phyloP scores from a whole-genome alignment of 2,888 invertebrate genomes.

The Dicyrtoma fusca region DNA sequence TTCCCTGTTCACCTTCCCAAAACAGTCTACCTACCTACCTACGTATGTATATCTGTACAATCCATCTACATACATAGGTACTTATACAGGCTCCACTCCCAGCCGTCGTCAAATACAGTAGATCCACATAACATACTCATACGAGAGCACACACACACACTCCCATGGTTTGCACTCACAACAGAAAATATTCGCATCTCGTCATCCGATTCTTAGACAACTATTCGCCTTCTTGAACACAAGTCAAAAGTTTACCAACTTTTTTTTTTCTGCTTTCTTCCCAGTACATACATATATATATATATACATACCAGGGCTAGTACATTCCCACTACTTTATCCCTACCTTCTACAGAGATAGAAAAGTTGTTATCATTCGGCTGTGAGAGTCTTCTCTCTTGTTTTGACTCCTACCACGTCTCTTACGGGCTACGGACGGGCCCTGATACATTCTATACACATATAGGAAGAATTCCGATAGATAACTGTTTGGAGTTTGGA shows the following conservation, averaged over 20 bases:
- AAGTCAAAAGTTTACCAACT: conserved; percentile 27
- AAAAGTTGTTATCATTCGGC: too few relatives aligned
- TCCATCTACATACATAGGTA: background rate
- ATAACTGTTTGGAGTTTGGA: too few relatives aligned
- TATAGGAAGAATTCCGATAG: too few relatives aligned
- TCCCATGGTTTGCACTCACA: conserved; percentile 14
- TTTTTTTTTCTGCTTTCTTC: conserved; percentile 4
- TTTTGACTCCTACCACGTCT: too few relatives aligned
- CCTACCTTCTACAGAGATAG: background rate
- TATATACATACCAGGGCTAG: too few relatives aligned
- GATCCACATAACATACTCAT: too few relatives aligned
- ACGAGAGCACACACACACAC: background rate
- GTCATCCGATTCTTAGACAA: conserved; percentile 29
- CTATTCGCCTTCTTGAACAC: conserved; percentile 18
- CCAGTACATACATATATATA: too few relatives aligned
- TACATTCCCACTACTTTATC: too few relatives aligned
- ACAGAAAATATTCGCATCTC: conserved; percentile 36
- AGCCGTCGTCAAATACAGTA: background rate
- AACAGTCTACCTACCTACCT: background rate
- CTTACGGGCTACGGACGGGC: too few relatives aligned
- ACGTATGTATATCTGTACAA: background rate
- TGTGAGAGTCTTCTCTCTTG: too few relatives aligned
- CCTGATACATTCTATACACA: too few relatives aligned
- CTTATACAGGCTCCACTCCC: background rate
- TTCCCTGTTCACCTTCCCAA: conserved; percentile 14